Evolutionary conservation across 2,797 vertebrate genomes (phyloP).

Genomic region (Rhodeus uyekii): DNA sequence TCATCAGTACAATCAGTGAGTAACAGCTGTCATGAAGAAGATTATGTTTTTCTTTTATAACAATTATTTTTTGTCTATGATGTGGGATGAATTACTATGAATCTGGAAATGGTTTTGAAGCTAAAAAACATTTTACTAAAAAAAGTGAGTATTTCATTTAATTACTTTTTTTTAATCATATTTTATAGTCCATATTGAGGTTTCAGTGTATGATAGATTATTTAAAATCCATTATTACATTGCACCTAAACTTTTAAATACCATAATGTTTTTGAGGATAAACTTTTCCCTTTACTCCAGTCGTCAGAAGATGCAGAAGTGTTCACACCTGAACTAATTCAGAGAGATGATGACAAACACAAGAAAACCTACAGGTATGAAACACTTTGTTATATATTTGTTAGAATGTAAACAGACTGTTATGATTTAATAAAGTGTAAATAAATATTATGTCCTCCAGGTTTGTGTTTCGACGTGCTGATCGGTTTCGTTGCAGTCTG

Average conservation of each 20-base stretch:
- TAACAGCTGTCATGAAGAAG: no score
- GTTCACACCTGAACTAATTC: not conserved
- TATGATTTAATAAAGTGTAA: not conserved
- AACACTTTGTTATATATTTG: not conserved
- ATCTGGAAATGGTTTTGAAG: no score
- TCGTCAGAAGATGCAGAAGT: not conserved
- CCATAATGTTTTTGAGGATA: not conserved
- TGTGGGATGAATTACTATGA: no score
- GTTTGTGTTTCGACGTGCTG: slow-evolving; percentile 34
- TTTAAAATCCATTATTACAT: not conserved
- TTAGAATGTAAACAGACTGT: not conserved
- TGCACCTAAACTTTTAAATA: not conserved
- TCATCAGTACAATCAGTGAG: not conserved
- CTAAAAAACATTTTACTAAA: no score
- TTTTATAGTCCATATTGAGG: no score
- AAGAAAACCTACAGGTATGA: not conserved
- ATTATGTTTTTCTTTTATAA: no score
- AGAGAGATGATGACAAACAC: not conserved
- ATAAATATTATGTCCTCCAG: not conserved
- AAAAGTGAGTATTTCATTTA: no score
- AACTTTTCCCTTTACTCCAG: not conserved
- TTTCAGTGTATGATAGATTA: no score
- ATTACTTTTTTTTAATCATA: no score
- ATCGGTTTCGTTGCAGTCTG: no score
- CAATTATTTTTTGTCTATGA: no score